These are phyloP conservation scores for Tyto alba DNA, from an alignment of 2,113 vertebrate genomes.

Conservation along the genomic window DNA sequence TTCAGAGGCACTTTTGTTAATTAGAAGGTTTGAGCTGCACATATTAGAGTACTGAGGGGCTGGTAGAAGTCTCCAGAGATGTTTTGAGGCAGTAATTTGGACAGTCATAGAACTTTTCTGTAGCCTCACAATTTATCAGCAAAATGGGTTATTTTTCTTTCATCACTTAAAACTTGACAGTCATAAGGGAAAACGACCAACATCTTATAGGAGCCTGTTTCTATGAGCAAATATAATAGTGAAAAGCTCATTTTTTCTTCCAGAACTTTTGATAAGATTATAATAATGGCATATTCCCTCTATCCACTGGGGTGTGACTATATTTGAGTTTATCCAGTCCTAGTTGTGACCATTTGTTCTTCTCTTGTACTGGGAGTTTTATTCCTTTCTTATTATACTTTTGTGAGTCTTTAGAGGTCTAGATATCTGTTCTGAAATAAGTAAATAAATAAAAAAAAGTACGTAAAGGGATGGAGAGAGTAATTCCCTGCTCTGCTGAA, in stretches of 20 bases:
- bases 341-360: neutral
- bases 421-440: neutral
- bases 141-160: neutral
- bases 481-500: neutral
- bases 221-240: neutral
- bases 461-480: neutral
- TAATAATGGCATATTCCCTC: neutral
- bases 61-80: neutral
- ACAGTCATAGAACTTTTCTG: neutral
- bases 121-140: neutral
- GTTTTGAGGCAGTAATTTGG: neutral
- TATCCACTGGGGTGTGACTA: neutral
- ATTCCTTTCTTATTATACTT: neutral
- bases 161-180: neutral
- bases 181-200: neutral
- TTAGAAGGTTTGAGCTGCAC: constrained; percentile 25
- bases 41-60: neutral
- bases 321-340: neutral
- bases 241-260: neutral
- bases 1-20: constrained; percentile 42
- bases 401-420: neutral
- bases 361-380: neutral
- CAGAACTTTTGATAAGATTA: neutral
- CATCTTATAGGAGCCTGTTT: neutral
- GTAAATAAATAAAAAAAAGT: neutral